phyloP scores from a whole-genome alignment of 2,888 invertebrate genomes.

The Psococerastis gibbosa region DNA sequence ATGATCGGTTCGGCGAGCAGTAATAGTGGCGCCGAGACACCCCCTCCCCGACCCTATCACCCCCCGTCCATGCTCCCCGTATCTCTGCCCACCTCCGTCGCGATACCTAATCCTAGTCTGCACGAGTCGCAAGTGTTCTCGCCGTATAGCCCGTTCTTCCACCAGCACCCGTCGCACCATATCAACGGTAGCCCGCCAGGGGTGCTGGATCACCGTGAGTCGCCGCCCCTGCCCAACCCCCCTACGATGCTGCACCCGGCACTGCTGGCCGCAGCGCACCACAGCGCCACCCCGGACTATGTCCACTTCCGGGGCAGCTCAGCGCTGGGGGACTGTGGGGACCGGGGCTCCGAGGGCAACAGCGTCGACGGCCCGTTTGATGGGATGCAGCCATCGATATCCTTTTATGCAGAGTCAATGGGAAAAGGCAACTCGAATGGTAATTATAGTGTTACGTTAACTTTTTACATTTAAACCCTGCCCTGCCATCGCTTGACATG shows the following conservation, averaged over 20 bases:
- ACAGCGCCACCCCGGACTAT: slow-evolving; percentile 65
- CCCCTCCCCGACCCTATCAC: slow-evolving; percentile 56
- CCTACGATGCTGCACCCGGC: slow-evolving; percentile 72
- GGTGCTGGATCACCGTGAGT: slow-evolving; percentile 55
- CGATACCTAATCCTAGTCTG: slow-evolving; percentile 88
- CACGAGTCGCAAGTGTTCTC: slow-evolving; percentile 89
- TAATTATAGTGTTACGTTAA: no score
- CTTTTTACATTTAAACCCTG: no score
- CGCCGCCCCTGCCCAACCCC: slow-evolving; percentile 60
- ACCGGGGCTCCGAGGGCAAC: slow-evolving; percentile 78
- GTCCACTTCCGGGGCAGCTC: slow-evolving; percentile 39
- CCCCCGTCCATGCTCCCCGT: slow-evolving; percentile 71
- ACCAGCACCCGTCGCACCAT: slow-evolving; percentile 25
- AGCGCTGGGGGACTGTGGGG: slow-evolving; percentile 45
- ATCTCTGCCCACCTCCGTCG: slow-evolving; percentile 84
- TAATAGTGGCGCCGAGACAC: slow-evolving; percentile 23
- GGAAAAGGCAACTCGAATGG: no score
- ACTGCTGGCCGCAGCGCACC: slow-evolving; percentile 63
- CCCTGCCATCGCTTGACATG: no score
- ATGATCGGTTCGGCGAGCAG: slow-evolving; percentile 17
- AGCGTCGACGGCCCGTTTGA: slow-evolving; percentile 81
- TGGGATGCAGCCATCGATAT: slow-evolving; percentile 88
- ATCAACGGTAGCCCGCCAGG: slow-evolving; percentile 34
- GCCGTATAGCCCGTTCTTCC: slow-evolving; percentile 75
- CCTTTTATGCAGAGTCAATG: slow-evolving; percentile 68